Base-by-base conservation (phyloP, 2,113 vertebrate genomes). In the Leiothrix lutea region DNA sequence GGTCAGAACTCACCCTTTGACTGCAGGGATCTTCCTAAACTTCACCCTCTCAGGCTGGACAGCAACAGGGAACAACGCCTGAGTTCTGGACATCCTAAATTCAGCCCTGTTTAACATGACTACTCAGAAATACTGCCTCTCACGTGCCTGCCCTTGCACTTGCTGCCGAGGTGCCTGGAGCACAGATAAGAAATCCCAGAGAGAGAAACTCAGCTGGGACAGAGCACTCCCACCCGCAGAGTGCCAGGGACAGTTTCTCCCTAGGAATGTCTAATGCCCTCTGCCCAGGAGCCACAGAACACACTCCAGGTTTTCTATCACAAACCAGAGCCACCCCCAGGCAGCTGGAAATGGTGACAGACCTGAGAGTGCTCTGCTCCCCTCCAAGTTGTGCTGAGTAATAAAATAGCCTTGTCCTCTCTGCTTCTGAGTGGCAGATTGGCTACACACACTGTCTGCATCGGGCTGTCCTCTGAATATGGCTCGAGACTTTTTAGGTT, bases 211-310 rank as follows among this genome's bases (percentile, higher is more conserved):
- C 36, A 19, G 8, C 16, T 36, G 60, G 60, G 36, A 61, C 51
- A 58, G 26, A 86, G 25, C 8, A 14, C 8, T n/a, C 42, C 36
- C 3, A 15, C 16, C 45, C 4, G 0, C 0, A 0, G 21, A 9
- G 25, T 45, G 6, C 50, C 22, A 7, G 33, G 6, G 40, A 15
- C 15, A 20, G 70, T 35, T 23, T 11, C 36, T 21, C 33, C 12
- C 9, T 7, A 18, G 60, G 12, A 50, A 42, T 3, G 0, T 31
- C 10, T 2, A 17, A 78, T 2, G 10, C 40, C 12, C 20, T 56
- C 58, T 70, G 36, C 40, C n/a, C 53, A 20, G 29, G 45, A 77
- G 6, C 29, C 26, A 9, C 28, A 40, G 14, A 9, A 14, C 6
- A 29, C 0, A 0, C 48, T 54, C 31, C 12, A 13, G 48, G 44